Evolutionary conservation across 35 echinoderm and acorn worm genomes (phyloP).

Genomic region (Holothuria glaberrima): DNA sequence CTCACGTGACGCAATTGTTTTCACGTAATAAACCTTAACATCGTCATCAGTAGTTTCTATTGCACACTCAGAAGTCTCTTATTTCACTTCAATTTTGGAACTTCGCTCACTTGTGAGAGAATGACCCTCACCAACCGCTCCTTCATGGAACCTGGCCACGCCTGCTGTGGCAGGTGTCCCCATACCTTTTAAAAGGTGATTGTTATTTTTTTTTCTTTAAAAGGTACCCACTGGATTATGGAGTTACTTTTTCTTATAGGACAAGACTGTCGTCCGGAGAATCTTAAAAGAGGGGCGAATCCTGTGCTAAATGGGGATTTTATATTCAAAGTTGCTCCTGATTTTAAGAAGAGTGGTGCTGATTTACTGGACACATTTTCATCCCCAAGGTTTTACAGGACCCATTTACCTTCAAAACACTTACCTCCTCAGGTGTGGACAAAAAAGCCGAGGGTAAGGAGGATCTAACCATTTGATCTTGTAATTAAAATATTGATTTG

Average conservation of each 20-base stretch:
- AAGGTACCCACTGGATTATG: conserved; percentile 45
- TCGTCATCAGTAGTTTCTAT: not conserved
- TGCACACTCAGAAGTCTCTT: conserved; percentile 8
- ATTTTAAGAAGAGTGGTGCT: not conserved
- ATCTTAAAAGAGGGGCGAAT: not conserved
- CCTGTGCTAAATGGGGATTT: not conserved
- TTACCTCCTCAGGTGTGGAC: conserved; percentile 39
- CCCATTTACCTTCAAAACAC: not conserved
- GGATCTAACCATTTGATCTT: too few relatives aligned
- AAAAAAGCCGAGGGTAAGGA: conserved; percentile 35
- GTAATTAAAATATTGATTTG: too few relatives aligned
- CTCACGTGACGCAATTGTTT: conserved; percentile 10
- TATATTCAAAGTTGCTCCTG: not conserved
- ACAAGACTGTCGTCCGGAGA: not conserved
- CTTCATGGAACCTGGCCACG: too few relatives aligned
- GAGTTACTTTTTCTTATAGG: not conserved
- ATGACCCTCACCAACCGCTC: too few relatives aligned
- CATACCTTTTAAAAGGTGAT: too few relatives aligned
- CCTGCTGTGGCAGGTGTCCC: too few relatives aligned
- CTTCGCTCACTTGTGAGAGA: conserved; percentile 24
- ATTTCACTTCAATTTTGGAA: conserved; percentile 21
- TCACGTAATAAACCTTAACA: conserved; percentile 34
- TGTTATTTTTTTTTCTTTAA: too few relatives aligned
- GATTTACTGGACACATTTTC: not conserved
- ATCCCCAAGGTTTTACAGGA: conserved; percentile 23